Evolutionary conservation across 2,113 vertebrate genomes (phyloP).

Genomic region (Oncorhynchus masou): DNA sequence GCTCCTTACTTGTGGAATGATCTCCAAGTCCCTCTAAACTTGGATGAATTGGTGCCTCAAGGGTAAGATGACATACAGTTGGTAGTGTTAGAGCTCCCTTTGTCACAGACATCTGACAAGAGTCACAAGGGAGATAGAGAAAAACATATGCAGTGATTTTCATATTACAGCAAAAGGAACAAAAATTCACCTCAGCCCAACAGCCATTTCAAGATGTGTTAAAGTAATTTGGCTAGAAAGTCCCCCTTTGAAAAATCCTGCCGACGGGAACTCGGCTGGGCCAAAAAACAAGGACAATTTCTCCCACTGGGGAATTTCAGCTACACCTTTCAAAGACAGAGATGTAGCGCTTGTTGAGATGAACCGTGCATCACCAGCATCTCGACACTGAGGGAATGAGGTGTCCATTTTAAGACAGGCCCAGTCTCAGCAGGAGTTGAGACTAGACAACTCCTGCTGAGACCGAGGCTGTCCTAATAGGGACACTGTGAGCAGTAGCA

Average conservation of each 20-base stretch:
- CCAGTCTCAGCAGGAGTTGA: too few species aligned
- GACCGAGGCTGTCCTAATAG: too few species aligned
- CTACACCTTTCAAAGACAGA: constrained; percentile 16
- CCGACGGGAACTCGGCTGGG: constrained; percentile 9
- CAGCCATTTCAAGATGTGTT: constrained; percentile 10
- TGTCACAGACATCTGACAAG: background rate
- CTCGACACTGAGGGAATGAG: constrained; percentile 10
- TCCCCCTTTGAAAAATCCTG: constrained; percentile 31
- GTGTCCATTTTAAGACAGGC: too few species aligned
- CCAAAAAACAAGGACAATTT: constrained; percentile 11
- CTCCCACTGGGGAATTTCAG: constrained; percentile 13
- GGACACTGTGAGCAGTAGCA: too few species aligned
- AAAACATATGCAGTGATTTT: constrained; percentile 36
- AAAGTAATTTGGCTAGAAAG: constrained; percentile 34
- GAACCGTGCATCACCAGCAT: constrained; percentile 10
- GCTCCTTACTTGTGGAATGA: too few species aligned
- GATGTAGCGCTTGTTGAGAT: constrained; percentile 19
- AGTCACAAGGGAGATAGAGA: constrained; percentile 2
- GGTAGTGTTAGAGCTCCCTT: background rate
- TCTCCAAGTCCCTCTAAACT: too few species aligned
- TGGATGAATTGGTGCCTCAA: too few species aligned
- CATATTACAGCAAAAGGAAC: constrained; percentile 17
- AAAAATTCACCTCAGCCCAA: constrained; percentile 8
- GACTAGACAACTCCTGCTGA: too few species aligned
- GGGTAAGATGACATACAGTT: too few species aligned